Base-by-base conservation (phyloP, 2,797 vertebrate species). In the Gouania willdenowi region DNA sequence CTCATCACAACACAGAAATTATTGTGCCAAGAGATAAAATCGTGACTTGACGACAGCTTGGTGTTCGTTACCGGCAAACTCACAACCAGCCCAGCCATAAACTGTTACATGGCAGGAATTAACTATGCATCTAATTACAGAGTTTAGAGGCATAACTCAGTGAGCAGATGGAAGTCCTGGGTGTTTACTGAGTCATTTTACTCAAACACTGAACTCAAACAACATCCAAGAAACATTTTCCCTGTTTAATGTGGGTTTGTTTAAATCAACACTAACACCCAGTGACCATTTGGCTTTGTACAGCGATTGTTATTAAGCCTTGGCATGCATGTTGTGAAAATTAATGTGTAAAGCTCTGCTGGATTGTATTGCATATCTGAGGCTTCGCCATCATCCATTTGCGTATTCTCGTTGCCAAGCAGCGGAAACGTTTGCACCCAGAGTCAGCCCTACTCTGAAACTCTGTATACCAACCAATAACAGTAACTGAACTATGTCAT, bases 141-240 rank as follows among this genome's bases (percentile, higher is more conserved):
- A 68, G 67, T 80, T 75, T 64, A 75, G 71, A 71, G 82, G 66
- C 57, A 75, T 68, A 72, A 70, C 48, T 69, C 31, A 48, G 9
- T 2, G 58, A 82, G 56, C 81, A 86, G 79, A 82, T 85, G 78
- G 83, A 71, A 73, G 53, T 57, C 65, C 55, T 51, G 58, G 55
- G 36, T 41, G 60, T 66, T 43, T 66, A 74, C 57, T 41, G 47
- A 74, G 38, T 47, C 46, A 51, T 51, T 76, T 66, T 60, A 60
- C 59, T 50, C 38, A 73, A 75, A 64, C 58, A 49, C 28, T 26
- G 35, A 53, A 46, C 6, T 39, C 28, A 48, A 47, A 60, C 68
- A n/a, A 45, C 41, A 36, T 65, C 45, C 44, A 45, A 41, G 52
- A 50, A 65, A 46, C 22, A 32, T 20, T 54, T 58, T 43, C 44